phyloP scores from a whole-genome alignment of 2,797 vertebrate species.

The Amphiprion clarkii region DNA sequence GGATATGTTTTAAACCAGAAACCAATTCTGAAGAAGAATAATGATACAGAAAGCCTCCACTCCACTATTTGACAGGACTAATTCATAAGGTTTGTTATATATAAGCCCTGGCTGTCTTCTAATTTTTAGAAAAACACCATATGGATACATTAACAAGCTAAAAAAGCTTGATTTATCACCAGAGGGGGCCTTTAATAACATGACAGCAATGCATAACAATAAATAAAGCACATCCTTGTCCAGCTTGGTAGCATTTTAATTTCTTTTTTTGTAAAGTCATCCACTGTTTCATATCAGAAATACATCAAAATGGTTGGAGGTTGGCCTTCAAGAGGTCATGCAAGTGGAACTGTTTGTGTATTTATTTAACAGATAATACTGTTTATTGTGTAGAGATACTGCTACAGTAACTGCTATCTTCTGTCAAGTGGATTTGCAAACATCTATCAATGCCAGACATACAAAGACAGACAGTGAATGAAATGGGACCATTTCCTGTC shows the following conservation, averaged over 20 bases:
- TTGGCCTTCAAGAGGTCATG: not conserved
- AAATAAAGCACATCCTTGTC: not conserved
- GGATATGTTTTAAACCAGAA: too few relatives aligned
- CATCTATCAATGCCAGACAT: not conserved
- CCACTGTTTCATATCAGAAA: not conserved
- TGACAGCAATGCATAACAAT: not conserved
- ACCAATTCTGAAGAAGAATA: too few relatives aligned
- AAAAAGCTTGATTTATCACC: not conserved
- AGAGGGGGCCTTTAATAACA: not conserved
- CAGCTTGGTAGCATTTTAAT: slow-evolving; percentile 2
- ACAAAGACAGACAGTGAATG: not conserved
- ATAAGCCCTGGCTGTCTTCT: too few relatives aligned
- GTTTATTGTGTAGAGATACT: not conserved
- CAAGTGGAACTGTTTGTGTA: slow-evolving; percentile 1
- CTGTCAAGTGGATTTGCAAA: not conserved
- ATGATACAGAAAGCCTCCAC: too few relatives aligned
- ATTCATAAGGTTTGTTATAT: too few relatives aligned
- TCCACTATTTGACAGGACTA: too few relatives aligned
- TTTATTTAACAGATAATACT: slow-evolving; percentile 1
- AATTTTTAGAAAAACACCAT: too few relatives aligned
- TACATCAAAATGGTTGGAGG: not conserved
- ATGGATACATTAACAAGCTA: not conserved
- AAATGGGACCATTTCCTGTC: slow-evolving; percentile 11
- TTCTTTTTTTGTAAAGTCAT: slow-evolving; percentile 6
- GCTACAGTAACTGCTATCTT: not conserved